These are phyloP conservation scores for Aurelia sp. DNA, from an alignment of 30 jellyfish, hydroid and myxozoan genomes.

Conservation along the genomic window DNA sequence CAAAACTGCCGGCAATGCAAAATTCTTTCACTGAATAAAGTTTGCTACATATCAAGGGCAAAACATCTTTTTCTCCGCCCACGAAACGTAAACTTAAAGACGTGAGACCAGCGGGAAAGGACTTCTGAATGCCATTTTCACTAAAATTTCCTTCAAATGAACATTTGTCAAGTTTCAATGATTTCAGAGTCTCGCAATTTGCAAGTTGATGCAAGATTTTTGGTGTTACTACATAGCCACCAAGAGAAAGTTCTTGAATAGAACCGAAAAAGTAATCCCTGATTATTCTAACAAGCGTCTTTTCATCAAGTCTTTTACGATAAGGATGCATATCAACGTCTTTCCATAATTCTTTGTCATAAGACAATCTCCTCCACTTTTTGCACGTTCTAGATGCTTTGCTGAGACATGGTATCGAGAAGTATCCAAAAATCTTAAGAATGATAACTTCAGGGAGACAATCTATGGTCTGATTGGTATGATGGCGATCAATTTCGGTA, in stretches of 20 bases:
- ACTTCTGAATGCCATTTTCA: not conserved
- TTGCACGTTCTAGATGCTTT: constrained; percentile 37
- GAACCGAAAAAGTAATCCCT: constrained; percentile 1
- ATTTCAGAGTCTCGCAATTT: constrained; percentile 23
- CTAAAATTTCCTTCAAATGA: constrained; percentile 34
- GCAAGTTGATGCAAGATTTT: constrained; percentile 21
- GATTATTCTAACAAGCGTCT: constrained; percentile 8
- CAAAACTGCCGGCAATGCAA: not conserved
- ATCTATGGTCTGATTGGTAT: not conserved
- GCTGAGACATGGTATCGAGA: not conserved
- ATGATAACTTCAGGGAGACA: not conserved
- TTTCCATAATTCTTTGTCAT: constrained; percentile 48
- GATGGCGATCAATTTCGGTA: too few species aligned
- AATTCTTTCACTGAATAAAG: constrained; percentile 1
- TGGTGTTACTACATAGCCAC: constrained; percentile 26
- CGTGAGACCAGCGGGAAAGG: constrained; percentile 47
- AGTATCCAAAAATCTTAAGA: constrained; percentile 5
- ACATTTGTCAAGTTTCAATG: constrained; percentile 26
- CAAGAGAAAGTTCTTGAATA: constrained; percentile 13
- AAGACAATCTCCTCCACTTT: constrained; percentile 39
- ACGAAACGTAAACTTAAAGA: constrained; percentile 24
- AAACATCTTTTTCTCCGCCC: constrained; percentile 39
- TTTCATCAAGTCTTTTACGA: constrained; percentile 6
- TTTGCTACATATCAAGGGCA: constrained; percentile 1
- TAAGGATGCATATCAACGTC: constrained; percentile 38